Evolutionary conservation across 2,113 vertebrate species (phyloP), one percentile per base, ranked within the genome.

Genomic region (Pterocles orientalis): DNA sequence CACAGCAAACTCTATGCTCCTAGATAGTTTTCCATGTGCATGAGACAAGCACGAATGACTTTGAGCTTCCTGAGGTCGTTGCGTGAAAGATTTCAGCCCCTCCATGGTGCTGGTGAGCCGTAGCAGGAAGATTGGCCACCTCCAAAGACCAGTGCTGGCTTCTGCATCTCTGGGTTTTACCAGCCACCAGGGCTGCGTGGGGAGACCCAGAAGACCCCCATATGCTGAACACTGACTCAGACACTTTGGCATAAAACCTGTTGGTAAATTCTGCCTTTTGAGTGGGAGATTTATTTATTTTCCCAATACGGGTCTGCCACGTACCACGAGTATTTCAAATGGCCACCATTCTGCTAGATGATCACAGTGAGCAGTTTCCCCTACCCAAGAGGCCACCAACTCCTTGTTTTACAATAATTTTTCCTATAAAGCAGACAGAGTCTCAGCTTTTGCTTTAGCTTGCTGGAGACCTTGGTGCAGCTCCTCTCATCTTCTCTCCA

Each of bases 181-280:
- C 0, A 0, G 48, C 19, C 45, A 60, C 33, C 2, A 1, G 16
- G n/a, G 6, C 39, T 80, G 43, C 6, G 1, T 2, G 0, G 1
- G 62, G 58, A 84, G 76, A 71, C 6, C 14, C 61, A 57, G 24
- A 48, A 85, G 33, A 5, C 86, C 36, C 47, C 13, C 33, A 31
- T 1, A 1, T 7, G 10, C 45, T 54, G 19, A 90, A 53, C 70
- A 53, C 14, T 36, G 53, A 58, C 43, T 87, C 25, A 20, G 47
- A 53, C 10, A 48, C 21, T 70, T 53, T n/a, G 51, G 31, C 33
- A 57, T 34, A 64, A 80, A 56, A 90, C 34, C 43, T 69, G 39
- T 29, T 80, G 57, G 68, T 14, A 76, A 78, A 64, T 72, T 12
- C 5, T 53, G 34, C 26, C 26, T 88, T 85, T 36, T 51, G 33